Evolutionary conservation across 2,888 invertebrate species (phyloP).

Genomic region (Tachina grossa): DNA sequence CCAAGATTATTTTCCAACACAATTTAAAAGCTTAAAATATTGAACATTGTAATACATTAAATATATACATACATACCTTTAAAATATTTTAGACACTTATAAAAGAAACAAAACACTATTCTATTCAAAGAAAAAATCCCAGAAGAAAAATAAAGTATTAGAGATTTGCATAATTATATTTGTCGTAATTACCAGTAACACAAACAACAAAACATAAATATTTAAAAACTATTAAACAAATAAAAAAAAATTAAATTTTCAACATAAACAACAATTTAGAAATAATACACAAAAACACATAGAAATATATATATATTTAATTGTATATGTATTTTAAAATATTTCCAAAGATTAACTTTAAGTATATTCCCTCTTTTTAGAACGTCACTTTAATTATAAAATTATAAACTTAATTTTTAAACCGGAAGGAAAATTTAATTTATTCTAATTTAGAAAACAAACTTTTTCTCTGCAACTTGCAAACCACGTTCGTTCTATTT

Average conservation of each 20-base stretch:
- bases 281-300: slow-evolving; percentile 66
- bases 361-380: slow-evolving; percentile 65
- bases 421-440: slow-evolving; percentile 47
- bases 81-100: slow-evolving; percentile 78
- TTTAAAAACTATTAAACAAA: slow-evolving; percentile 73
- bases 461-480: slow-evolving; percentile 47
- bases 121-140: slow-evolving; percentile 52
- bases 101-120: slow-evolving; percentile 61
- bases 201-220: slow-evolving; percentile 71
- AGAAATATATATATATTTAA: slow-evolving; percentile 62
- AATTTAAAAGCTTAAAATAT: slow-evolving; percentile 70
- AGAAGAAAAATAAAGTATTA: slow-evolving; percentile 73
- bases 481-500: slow-evolving; percentile 44
- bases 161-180: slow-evolving; percentile 77
- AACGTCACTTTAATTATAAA: slow-evolving; percentile 47
- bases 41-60: slow-evolving; percentile 51
- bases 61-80: slow-evolving; percentile 73
- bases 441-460: slow-evolving; percentile 54
- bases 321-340: slow-evolving; percentile 66
- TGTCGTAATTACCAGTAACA: slow-evolving; percentile 78
- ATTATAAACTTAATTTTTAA: slow-evolving; percentile 45
- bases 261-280: slow-evolving; percentile 70
- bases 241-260: slow-evolving; percentile 64
- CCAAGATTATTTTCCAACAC: slow-evolving; percentile 64
- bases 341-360: slow-evolving; percentile 72